phyloP scores from a whole-genome alignment of 2,888 invertebrate genomes.

The Agrochola litura region DNA sequence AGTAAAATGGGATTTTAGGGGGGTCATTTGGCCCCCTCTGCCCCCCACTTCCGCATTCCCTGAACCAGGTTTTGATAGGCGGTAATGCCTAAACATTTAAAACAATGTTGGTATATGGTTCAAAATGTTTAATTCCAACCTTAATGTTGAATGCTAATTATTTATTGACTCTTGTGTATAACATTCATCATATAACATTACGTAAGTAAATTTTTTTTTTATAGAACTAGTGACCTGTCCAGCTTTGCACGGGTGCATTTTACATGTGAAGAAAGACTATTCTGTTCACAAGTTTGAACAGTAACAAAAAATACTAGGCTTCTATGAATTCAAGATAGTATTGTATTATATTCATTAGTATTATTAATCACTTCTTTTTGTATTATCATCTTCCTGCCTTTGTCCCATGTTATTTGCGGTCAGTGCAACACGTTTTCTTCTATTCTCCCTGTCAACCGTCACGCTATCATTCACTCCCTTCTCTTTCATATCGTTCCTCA shows the following conservation, averaged over 20 bases:
- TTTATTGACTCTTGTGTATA: too few relatives aligned
- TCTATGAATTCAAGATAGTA: not conserved
- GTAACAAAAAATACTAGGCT: not conserved
- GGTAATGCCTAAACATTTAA: not conserved
- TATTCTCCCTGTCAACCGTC: too few relatives aligned
- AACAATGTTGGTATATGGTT: not conserved
- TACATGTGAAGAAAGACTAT: not conserved
- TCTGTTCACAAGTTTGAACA: not conserved
- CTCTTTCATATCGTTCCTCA: not conserved
- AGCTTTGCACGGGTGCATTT: not conserved
- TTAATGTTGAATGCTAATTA: not conserved
- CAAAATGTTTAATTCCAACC: not conserved
- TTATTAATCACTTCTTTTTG: not conserved
- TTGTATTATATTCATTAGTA: too few relatives aligned
- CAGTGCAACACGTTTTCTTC: too few relatives aligned
- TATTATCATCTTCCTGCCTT: not conserved
- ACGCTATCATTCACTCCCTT: too few relatives aligned
- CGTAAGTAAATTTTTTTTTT: not conserved
- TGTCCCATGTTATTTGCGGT: too few relatives aligned
- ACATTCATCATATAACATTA: too few relatives aligned
- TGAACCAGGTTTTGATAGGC: not conserved
- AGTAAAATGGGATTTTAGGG: too few relatives aligned
- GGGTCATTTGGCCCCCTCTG: too few relatives aligned
- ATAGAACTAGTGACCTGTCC: not conserved
- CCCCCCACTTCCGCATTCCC: too few relatives aligned